phyloP scores from a whole-genome alignment of 2,888 invertebrate species.

The Epistrophe grossulariae region DNA sequence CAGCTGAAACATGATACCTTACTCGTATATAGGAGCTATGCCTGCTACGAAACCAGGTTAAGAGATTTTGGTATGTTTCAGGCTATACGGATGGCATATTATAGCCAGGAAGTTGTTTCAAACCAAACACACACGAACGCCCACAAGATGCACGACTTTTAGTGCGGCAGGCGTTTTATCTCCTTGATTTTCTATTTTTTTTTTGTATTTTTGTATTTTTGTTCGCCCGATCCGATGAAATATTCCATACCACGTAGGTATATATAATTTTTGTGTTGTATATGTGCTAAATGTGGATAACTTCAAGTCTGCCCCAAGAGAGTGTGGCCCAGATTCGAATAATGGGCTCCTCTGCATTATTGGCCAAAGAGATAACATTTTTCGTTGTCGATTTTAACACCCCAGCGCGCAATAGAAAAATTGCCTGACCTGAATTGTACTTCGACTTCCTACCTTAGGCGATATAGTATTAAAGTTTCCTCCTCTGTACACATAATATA shows the following conservation, averaged over 20 bases:
- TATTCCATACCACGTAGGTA: slow-evolving; percentile 11
- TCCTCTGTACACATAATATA: slow-evolving; percentile 30
- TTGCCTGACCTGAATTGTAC: slow-evolving; percentile 51
- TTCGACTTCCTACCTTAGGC: slow-evolving; percentile 24
- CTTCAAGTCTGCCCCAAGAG: slow-evolving; percentile 37
- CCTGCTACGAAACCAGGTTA: slow-evolving; percentile 63
- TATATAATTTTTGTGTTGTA: not conserved
- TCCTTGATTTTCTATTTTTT: not conserved
- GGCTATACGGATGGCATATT: slow-evolving; percentile 68
- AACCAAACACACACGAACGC: slow-evolving; percentile 60
- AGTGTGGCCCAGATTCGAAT: slow-evolving; percentile 65
- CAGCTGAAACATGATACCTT: slow-evolving; percentile 64
- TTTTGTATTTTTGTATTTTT: not conserved
- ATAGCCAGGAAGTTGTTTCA: slow-evolving; percentile 68
- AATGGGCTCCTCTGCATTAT: slow-evolving; percentile 65
- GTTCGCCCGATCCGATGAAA: slow-evolving; percentile 43
- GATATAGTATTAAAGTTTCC: slow-evolving; percentile 32
- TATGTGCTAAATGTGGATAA: slow-evolving; percentile 11
- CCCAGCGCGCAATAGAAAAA: slow-evolving; percentile 50
- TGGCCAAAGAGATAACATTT: slow-evolving; percentile 44
- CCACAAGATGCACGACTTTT: slow-evolving; percentile 69
- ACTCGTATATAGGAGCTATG: not conserved
- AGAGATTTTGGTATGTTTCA: slow-evolving; percentile 67
- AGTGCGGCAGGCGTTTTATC: slow-evolving; percentile 32
- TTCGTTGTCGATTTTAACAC: slow-evolving; percentile 34